phyloP scores from a whole-genome alignment of 2,113 vertebrate species.

The Amazona vittata region DNA sequence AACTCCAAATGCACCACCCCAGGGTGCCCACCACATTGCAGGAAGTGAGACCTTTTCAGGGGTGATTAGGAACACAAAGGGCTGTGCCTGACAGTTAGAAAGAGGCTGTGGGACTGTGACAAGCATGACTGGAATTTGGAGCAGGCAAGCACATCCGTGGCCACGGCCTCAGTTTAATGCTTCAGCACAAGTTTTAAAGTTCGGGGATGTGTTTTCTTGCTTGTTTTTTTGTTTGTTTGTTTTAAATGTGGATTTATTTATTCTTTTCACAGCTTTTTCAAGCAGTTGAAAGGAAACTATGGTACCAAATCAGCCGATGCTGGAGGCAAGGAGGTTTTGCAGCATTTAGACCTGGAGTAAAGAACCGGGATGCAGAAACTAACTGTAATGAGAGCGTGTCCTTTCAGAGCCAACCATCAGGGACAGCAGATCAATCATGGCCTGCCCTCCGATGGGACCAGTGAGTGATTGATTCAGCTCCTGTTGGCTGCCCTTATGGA shows the following conservation, averaged over 20 bases:
- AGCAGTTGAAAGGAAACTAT: not conserved
- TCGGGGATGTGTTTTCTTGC: not conserved
- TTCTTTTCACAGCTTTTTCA: not conserved
- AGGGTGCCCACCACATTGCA: not conserved
- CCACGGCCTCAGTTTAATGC: not conserved
- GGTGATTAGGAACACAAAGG: conserved; percentile 38
- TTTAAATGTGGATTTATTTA: not conserved
- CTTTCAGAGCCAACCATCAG: conserved; percentile 46
- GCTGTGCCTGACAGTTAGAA: conserved; percentile 8
- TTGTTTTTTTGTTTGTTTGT: too few relatives aligned
- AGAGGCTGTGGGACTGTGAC: not conserved
- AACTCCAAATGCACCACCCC: not conserved
- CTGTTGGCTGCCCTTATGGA: conserved; percentile 36
- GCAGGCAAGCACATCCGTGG: not conserved
- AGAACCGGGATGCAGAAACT: not conserved
- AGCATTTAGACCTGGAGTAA: not conserved
- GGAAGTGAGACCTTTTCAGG: not conserved
- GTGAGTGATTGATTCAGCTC: conserved; percentile 57
- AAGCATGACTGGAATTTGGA: conserved; percentile 58
- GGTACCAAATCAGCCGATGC: fast-evolving
- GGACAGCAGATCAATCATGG: conserved; percentile 53
- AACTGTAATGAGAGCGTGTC: not conserved
- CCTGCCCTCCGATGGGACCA: conserved; percentile 31
- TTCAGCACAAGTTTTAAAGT: not conserved
- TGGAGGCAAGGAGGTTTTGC: not conserved